A percentile compares a stretch with the other conserved stretches of the same genome.
Evolutionary conservation across 64 coral and sea anemone genomes (phyloP).

Genomic region (Trachythela sp.): DNA sequence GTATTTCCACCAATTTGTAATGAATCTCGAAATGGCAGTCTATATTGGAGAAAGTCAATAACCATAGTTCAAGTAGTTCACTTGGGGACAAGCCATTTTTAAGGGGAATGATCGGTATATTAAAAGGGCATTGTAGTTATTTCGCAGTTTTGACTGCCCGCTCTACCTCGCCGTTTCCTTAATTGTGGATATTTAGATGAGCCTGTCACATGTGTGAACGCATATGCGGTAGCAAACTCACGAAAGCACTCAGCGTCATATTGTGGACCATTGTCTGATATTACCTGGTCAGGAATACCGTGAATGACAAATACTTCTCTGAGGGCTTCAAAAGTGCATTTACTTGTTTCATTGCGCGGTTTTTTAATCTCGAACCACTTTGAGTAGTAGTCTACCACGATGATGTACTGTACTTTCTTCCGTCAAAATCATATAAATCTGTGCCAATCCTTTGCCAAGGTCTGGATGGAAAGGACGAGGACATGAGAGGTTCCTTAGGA

Average conservation of each 20-base stretch:
- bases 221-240: conserved; percentile 43
- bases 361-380: conserved; percentile 50
- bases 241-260: conserved; percentile 21
- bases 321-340: conserved; percentile 10
- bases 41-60: too few species aligned
- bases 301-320: conserved; percentile 54
- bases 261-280: conserved; percentile 43
- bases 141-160: conserved; percentile 52
- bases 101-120: conserved; percentile 21
- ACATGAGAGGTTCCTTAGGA: conserved; percentile 48
- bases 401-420: conserved; percentile 9
- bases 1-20: too few species aligned
- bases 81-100: conserved; percentile 40
- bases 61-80: too few species aligned
- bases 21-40: too few species aligned
- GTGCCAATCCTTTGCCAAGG: conserved; percentile 37
- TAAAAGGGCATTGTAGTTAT: conserved; percentile 26
- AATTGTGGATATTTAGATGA: conserved; percentile 46
- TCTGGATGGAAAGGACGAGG: conserved; percentile 36
- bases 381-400: conserved; percentile 34
- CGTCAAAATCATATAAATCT: conserved; percentile 37
- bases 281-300: conserved; percentile 34
- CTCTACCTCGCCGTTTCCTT: conserved; percentile 52
- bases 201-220: conserved; percentile 55
- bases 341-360: conserved; percentile 17